These are phyloP conservation scores for Sparidentex hasta DNA, from an alignment of 2,797 vertebrate genomes.

Conservation along the genomic window DNA sequence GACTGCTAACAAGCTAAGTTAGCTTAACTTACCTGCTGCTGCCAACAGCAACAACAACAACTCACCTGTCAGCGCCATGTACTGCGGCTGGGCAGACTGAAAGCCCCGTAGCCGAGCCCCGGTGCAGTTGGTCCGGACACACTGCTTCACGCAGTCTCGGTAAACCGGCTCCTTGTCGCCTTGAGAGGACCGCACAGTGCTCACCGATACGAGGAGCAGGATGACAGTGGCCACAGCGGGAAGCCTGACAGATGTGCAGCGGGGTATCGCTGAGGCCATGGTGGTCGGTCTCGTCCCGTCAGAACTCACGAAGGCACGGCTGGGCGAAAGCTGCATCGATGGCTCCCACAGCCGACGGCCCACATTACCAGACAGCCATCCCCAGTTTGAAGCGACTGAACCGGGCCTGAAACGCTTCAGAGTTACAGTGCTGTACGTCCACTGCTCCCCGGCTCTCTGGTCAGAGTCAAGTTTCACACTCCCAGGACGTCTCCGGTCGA, in stretches of 20 bases:
- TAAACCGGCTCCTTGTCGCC: slow-evolving; percentile 97
- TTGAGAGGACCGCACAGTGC: slow-evolving; percentile 84
- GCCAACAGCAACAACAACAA: slow-evolving; percentile 3
- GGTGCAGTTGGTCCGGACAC: slow-evolving; percentile 94
- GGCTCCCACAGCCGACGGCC: slow-evolving; percentile 41
- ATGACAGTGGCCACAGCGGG: slow-evolving; percentile 71
- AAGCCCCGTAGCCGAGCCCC: slow-evolving; percentile 90
- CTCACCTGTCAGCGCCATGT: slow-evolving; percentile 96
- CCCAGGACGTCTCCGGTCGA: slow-evolving; percentile 29
- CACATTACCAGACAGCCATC: slow-evolving; percentile 61
- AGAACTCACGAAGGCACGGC: slow-evolving; percentile 74
- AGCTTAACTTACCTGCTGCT: slow-evolving; percentile 47
- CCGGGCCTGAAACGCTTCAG: slow-evolving; percentile 4
- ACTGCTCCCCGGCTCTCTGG: background rate
- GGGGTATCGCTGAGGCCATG: slow-evolving; percentile 80
- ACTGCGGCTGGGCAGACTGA: slow-evolving; percentile 92
- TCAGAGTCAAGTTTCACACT: slow-evolving; percentile 12
- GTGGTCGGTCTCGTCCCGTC: slow-evolving; percentile 68
- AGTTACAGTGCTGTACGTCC: background rate
- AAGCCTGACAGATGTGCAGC: slow-evolving; percentile 78
- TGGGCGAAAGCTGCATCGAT: slow-evolving; percentile 45
- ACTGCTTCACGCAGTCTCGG: slow-evolving; percentile 92
- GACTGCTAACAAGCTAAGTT: slow-evolving; percentile 47
- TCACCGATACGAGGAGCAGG: slow-evolving; percentile 72
- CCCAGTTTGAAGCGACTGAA: background rate